Evolutionary conservation across 2,113 vertebrate species (phyloP).

Genomic region (Peromyscus maniculatus): DNA sequence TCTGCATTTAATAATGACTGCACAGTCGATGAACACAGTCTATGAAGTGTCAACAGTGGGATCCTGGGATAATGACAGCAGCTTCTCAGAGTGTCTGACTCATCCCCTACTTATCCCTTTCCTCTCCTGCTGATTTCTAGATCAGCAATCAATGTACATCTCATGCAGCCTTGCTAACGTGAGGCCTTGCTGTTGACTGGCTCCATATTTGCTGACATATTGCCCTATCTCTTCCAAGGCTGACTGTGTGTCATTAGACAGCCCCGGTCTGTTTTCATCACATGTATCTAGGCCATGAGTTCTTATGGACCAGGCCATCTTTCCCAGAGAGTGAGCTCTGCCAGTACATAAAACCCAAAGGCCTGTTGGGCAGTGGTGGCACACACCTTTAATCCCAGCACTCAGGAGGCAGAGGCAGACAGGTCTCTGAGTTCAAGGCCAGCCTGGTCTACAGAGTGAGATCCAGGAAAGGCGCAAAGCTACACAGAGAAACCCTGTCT

Average conservation of each 20-base stretch:
- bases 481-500: too few relatives aligned
- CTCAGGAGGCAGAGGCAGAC: too few relatives aligned
- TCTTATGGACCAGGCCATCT: neutral
- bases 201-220: neutral
- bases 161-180: neutral
- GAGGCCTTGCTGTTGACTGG: slow-evolving; percentile 2
- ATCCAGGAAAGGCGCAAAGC: too few relatives aligned
- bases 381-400: too few relatives aligned
- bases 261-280: neutral
- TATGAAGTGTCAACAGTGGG: neutral
- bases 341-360: neutral
- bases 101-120: neutral
- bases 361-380: too few relatives aligned
- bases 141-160: neutral
- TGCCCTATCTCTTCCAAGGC: neutral
- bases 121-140: neutral
- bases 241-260: neutral
- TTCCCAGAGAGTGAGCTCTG: neutral
- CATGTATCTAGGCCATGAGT: neutral
- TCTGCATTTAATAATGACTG: neutral
- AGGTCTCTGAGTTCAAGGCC: too few relatives aligned
- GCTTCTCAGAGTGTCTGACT: slow-evolving; percentile 19
- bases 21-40: neutral
- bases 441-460: too few relatives aligned
- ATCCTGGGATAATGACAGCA: neutral